Evolutionary conservation across 2,797 vertebrate genomes (phyloP).

Genomic region (Xenentodon cancila): DNA sequence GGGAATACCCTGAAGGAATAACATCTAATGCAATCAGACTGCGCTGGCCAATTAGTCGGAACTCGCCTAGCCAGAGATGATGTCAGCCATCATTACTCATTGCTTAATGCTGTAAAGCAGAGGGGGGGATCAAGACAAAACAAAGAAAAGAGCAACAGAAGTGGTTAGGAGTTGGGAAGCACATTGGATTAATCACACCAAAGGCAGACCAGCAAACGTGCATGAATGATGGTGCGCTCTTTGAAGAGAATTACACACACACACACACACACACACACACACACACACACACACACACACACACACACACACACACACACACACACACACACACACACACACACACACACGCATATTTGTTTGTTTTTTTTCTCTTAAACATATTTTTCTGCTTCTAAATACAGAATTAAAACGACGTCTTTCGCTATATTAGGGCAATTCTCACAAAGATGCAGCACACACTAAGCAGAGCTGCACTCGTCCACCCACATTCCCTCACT

Average conservation of each 20-base stretch:
- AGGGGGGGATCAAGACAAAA: slow-evolving; percentile 57
- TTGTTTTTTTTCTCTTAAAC: slow-evolving; percentile 9
- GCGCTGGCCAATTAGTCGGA: slow-evolving; percentile 69
- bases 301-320: neutral
- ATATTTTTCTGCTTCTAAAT: slow-evolving; percentile 19
- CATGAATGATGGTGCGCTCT: slow-evolving; percentile 47
- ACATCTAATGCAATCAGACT: slow-evolving; percentile 72
- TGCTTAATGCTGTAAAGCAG: slow-evolving; percentile 63
- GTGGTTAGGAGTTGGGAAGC: slow-evolving; percentile 50
- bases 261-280: slow-evolving; percentile 11
- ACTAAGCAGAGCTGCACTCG: slow-evolving; percentile 12
- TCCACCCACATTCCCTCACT: slow-evolving; percentile 5
- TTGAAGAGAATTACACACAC: slow-evolving; percentile 14
- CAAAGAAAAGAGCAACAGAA: slow-evolving; percentile 60
- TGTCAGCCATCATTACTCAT: slow-evolving; percentile 74
- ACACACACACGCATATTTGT: slow-evolving; percentile 8
- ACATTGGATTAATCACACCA: slow-evolving; percentile 50
- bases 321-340: slow-evolving; percentile 14
- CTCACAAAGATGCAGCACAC: slow-evolving; percentile 14
- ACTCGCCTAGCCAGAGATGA: slow-evolving; percentile 66
- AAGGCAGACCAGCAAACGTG: slow-evolving; percentile 36
- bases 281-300: too few relatives aligned
- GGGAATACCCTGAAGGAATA: slow-evolving; percentile 73
- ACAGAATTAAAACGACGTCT: neutral
- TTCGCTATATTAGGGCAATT: neutral